Evolutionary conservation across 1,140 invertebrate species (phyloP), one percentile per base, ranked within the genome.

Genomic region (Lineus longissimus): DNA sequence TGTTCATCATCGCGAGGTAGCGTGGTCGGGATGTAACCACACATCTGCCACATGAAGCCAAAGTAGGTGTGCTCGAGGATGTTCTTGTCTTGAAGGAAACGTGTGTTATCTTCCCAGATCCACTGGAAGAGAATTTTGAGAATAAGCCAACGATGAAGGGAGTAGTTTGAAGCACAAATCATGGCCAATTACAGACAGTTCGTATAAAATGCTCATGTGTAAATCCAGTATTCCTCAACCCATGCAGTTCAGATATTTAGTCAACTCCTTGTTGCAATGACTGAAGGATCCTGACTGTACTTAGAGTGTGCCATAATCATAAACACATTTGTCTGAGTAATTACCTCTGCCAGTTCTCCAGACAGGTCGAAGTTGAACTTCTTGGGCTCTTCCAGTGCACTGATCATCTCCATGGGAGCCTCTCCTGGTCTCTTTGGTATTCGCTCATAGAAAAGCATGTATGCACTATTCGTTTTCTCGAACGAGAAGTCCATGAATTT

Each of bases 401-500:
- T 63, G 45, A 7, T 66, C 1, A 62, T 33, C 62, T 62, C 66
- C 1, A 63, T 64, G 25, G 43, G 47, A 36, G 56, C 59, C 23
- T 68, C 66, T 51, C 57, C 68, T 27, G 63, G 59, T 25, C 51
- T 57, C 0, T 82, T 72, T 27, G 85, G 82, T 61, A 85, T 87
- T 66, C 90, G 87, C 79, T 97, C 93, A 78, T 97, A 97, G 77
- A 97, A 97, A 54, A 97, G 78, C 95, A 97, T 97, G 74, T 97
- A 97, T 0, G 95, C 95, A 76, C 92, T 95, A 77, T 97, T 97
- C 0, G 94, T 96, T 83, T 97, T 97, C 78, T 97, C 94, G 79
- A 95, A 95, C 69, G 93, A 94, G 73, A 96, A 94, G 75, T 97
- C 94, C 90, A 97, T 92, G 74, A 95, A 96, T 75, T 96, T 96